A percentile compares a stretch with the other conserved stretches of the same genome.
These are phyloP conservation scores for Charina bottae DNA, from an alignment of 2,113 vertebrate species.

Conservation along the genomic window DNA sequence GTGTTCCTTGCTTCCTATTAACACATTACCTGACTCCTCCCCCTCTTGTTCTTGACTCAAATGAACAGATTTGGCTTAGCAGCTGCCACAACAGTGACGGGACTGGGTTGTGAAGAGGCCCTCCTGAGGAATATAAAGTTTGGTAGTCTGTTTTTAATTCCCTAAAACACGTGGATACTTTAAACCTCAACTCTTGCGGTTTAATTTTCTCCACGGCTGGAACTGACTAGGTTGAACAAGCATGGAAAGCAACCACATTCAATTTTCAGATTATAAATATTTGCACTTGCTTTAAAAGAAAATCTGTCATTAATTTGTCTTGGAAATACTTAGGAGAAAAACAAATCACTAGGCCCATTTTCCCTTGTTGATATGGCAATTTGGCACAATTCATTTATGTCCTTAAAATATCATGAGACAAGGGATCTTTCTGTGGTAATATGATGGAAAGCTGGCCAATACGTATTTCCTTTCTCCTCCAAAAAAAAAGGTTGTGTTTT, in stretches of 20 bases:
- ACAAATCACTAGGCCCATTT: neutral
- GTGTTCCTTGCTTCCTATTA: neutral
- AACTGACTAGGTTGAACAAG: neutral
- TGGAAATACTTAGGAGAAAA: neutral
- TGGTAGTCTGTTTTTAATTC: neutral
- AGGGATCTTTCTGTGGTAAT: neutral
- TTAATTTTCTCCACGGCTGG: neutral
- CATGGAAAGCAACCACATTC: neutral
- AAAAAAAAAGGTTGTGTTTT: too few species aligned
- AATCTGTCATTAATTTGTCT: neutral
- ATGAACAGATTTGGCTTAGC: neutral
- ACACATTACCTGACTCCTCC: neutral
- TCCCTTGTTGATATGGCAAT: neutral
- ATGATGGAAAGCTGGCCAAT: neutral
- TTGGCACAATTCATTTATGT: neutral
- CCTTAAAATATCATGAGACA: neutral
- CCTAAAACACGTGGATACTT: neutral
- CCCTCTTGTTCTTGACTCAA: neutral
- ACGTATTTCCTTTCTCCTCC: neutral
- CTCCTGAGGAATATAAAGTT: neutral
- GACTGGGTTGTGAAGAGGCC: neutral
- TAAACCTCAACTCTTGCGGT: neutral
- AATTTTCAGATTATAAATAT: neutral
- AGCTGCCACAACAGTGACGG: neutral
- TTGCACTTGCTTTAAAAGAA: conserved; percentile 2